Evolutionary conservation across 2,113 vertebrate genomes (phyloP), one percentile per base, ranked within the genome.

Genomic region (Barbus barbus): DNA sequence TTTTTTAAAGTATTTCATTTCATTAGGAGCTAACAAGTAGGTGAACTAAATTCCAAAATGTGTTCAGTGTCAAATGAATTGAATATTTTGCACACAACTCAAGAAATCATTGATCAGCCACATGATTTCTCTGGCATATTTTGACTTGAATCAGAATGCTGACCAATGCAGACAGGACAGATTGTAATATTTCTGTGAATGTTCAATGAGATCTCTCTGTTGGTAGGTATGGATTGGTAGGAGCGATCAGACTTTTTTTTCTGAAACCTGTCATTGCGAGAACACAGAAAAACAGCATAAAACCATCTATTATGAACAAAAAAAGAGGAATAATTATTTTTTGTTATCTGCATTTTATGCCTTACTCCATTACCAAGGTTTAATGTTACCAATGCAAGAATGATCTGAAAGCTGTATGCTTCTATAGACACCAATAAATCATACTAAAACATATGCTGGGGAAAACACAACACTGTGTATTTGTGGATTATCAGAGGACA

Each of bases 151-250:
- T 61, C 78, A 26, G 83, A 81, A 83, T 86, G 65, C 36, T 81
- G 87, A 78, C 41, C 56, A 83, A 78, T 83, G 18, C 65, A 85
- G 81, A 73, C 76, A 86, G 71, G 83, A 86, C 83, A 90, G 90
- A 89, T 90, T 92, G 90, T 90, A 87, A 85, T 87, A 81, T 85
- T 87, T 85, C 76, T 73, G 78, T 89, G 91, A 91, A 90, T 91
- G 88, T 91, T 86, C 77, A 82, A 72, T 81, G 73, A 86, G 33
- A 63, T 73, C 24, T 78, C 31, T 71, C 46, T 78, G 85, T 22
- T 31, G 69, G 65, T 61, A 80, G 44, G 67, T 51, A 63, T 65
- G 26, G 38, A 79, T 20, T 51, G 71, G 67, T 84, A 41, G 58
- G 82, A 71, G 41, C 84, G 44, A 38, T 84, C 83, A 44, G 48